Base-by-base conservation (phyloP, 2,888 invertebrate species). In the Arctia plantaginis region DNA sequence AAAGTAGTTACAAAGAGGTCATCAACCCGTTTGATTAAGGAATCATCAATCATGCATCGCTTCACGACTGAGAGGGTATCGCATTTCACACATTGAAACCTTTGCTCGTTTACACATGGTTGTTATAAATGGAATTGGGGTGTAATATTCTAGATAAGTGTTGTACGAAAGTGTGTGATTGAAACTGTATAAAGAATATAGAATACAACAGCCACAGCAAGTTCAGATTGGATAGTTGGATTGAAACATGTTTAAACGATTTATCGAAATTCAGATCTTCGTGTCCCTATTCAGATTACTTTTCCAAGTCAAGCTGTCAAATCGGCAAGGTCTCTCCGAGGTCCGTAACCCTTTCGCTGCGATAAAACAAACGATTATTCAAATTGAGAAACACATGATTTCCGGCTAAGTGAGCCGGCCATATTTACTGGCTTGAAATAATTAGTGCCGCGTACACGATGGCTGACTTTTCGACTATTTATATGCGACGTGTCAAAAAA, bases 401-500 rank as follows among this genome's bases (percentile, higher is more conserved):
- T 94, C 94, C 94, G 93, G 91, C 88, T 87, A 89, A 89, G 87
- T 90, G 89, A 81, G 81, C 85, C 77, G 84, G 80, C 81, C 81
- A 80, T 87, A 81, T 81, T 82, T 89, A 88, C 86, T 88, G 90
- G 90, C 91, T 89, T 90, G 90, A 90, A 90, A 91, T 92, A 91
- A 92, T 92, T 93, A 92, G 91, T 85, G 82, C 84, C 88, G 82
- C 86, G 84, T 82, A 85, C 78, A 80, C 83, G 88, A 87, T 89
- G 88, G 90, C 89, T 90, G 90, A 88, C 88, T 89, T 88, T 86
- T 90, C 90, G 86, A 91, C 92, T 94, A 94, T 93, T 94, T 94
- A 92, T 92, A 91, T 90, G 86, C 89, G 92, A 91, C 90, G 94
- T 95, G 95, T 95, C 95, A 95, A 95, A 95, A 95, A 95, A 94